Evolutionary conservation across 1,140 invertebrate species (phyloP).

Genomic region (Harlomillsia oculata): DNA sequence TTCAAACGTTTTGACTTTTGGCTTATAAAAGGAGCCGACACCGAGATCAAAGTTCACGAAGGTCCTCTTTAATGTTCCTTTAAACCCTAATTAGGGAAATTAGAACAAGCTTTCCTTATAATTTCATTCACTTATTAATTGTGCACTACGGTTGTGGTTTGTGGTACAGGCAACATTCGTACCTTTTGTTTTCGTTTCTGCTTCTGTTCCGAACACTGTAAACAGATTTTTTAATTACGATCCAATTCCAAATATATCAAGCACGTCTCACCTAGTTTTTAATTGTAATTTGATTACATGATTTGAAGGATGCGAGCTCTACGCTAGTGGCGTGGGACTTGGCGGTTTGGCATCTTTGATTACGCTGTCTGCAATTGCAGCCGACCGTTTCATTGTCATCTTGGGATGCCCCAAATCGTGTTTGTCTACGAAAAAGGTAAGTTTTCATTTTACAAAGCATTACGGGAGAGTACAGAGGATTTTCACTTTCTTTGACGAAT

Average conservation of each 20-base stretch:
- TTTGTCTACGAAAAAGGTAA: conserved; percentile 19
- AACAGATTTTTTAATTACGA: neutral
- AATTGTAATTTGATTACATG: too few relatives aligned
- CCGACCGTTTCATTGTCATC: conserved; percentile 48
- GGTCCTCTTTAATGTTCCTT: too few relatives aligned
- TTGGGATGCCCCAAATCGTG: conserved; percentile 40
- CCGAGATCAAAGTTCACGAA: too few relatives aligned
- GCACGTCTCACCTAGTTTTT: neutral
- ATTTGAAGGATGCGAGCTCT: conserved; percentile 44
- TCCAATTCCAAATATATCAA: neutral
- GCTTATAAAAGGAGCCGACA: too few relatives aligned
- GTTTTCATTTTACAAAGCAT: neutral
- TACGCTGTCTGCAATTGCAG: conserved; percentile 45
- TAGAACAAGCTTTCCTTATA: too few relatives aligned
- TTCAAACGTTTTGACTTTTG: too few relatives aligned
- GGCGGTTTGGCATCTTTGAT: conserved; percentile 48
- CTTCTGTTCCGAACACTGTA: neutral
- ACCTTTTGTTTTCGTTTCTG: neutral
- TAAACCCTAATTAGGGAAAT: too few relatives aligned
- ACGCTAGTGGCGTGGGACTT: conserved; percentile 45
- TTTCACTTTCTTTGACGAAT: too few relatives aligned
- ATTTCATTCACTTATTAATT: too few relatives aligned
- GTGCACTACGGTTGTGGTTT: too few relatives aligned
- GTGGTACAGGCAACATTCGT: too few relatives aligned
- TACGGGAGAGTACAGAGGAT: too few relatives aligned